phyloP scores from a whole-genome alignment of 2,888 invertebrate species.

The Onthophagus sagittarius region DNA sequence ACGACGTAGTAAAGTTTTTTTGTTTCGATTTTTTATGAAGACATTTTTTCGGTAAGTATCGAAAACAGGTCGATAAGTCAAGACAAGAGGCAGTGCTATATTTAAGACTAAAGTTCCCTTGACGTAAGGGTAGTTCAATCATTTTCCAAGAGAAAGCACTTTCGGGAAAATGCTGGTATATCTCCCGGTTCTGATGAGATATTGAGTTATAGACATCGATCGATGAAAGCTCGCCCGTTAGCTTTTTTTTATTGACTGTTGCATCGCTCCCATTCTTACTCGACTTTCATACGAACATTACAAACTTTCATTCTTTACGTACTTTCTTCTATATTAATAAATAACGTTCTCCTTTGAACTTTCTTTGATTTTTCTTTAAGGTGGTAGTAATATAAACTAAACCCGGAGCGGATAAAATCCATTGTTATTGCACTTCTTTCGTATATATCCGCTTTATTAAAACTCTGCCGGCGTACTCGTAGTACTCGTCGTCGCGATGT shows the following conservation, averaged over 20 bases:
- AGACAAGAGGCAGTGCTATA: not conserved
- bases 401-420: not conserved
- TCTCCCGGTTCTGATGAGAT: not conserved
- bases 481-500: not conserved
- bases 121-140: not conserved
- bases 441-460: not conserved
- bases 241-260: not conserved
- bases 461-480: not conserved
- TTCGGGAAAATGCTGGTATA: not conserved
- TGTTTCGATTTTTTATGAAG: not conserved
- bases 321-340: not conserved
- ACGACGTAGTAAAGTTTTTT: not conserved
- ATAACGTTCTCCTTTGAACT: not conserved
- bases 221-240: not conserved
- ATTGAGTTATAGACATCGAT: not conserved
- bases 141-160: not conserved
- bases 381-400: not conserved
- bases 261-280: not conserved
- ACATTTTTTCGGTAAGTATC: not conserved
- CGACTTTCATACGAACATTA: not conserved
- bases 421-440: not conserved
- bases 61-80: not conserved
- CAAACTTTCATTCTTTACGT: not conserved
- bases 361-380: not conserved
- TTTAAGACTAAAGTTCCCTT: not conserved